A percentile compares a stretch with the other conserved stretches of the same genome.
Conservation (phyloP, 2,888 invertebrate species). For the Ferrisia virgata region DNA sequence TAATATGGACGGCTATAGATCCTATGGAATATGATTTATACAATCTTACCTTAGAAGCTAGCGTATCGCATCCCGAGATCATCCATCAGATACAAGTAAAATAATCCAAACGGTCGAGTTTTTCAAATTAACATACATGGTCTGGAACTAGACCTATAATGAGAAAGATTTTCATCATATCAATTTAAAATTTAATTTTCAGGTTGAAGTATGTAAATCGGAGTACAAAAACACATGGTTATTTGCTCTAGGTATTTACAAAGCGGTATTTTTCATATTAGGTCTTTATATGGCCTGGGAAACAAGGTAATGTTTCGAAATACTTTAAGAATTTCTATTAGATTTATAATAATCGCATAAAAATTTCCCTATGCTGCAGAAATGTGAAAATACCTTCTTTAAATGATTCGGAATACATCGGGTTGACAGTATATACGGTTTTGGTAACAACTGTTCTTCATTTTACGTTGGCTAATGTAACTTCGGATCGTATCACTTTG, state of each 20-base stretch:
- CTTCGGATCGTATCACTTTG: constrained; percentile 75
- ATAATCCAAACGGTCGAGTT: neutral
- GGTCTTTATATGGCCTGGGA: constrained; percentile 97
- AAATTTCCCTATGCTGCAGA: constrained; percentile 54
- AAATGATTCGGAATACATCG: constrained; percentile 91
- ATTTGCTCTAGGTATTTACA: constrained; percentile 85
- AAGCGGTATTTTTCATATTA: constrained; percentile 79
- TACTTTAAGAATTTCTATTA: neutral
- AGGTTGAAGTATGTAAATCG: constrained; percentile 87
- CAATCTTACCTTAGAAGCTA: constrained; percentile 78
- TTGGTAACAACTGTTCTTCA: constrained; percentile 84
- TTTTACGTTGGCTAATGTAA: constrained; percentile 82
- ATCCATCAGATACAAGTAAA: constrained; percentile 34
- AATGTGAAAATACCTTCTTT: constrained; percentile 87
- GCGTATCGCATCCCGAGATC: constrained; percentile 50
- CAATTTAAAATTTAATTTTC: constrained; percentile 52
- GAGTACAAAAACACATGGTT: constrained; percentile 85
- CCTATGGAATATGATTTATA: constrained; percentile 82
- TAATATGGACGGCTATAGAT: constrained; percentile 80
- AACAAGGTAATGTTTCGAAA: constrained; percentile 59
- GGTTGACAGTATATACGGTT: constrained; percentile 87
- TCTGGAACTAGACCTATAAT: too few species aligned
- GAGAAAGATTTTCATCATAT: neutral
- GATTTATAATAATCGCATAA: neutral
- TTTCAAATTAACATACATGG: too few species aligned